Evolutionary conservation across 2,888 invertebrate species (phyloP), one percentile per base, ranked within the genome.

Genomic region (Cheilosia scutellata): DNA sequence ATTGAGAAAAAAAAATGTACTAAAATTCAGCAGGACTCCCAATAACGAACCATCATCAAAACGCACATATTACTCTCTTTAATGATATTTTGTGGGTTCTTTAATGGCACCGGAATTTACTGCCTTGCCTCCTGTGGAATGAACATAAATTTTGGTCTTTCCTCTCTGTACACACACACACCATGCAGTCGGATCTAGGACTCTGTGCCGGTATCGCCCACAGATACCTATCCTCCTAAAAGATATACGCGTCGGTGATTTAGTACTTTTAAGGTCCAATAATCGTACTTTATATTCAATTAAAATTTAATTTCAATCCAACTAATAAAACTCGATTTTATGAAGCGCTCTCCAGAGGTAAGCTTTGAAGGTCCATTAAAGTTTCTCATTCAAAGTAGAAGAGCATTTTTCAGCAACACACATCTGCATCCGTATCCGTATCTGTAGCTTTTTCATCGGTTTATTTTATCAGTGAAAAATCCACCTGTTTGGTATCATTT

Each of bases 231-330:
- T 11, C 49, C 7, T 29, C 25, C 72, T 7, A 40, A 47, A 58
- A 71, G 44, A 47, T n/a, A 58, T 33, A 42, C 25, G 16, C 58
- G 29, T 57, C 13, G 75, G 71, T 80, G 66, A 75, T 84, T 84
- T 62, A 76, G 65, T 33, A 60, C 53, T 76, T 84, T 80, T 66
- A 80, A 71, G 75, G 80, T 71, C 80, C 75, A 76, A 76, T 80
- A 84, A 80, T 80, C 75, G 70, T 76, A 58, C 80, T 84, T 84
- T 84, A 84, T 80, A 60, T 75, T 80, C 75, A 75, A 70, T 84
- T 80, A 84, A 84, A 80, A 66, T 84, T 84, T 84, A 65, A 84
- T 80, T 84, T 80, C 60, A 71, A 75, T 75, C 71, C 65, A 49
- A 71, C 80, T 71, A 42, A 76, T 71, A 70, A 76, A 84, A 80